Evolutionary conservation across 2,888 invertebrate species (phyloP).

Genomic region (Ametastegia equiseti): DNA sequence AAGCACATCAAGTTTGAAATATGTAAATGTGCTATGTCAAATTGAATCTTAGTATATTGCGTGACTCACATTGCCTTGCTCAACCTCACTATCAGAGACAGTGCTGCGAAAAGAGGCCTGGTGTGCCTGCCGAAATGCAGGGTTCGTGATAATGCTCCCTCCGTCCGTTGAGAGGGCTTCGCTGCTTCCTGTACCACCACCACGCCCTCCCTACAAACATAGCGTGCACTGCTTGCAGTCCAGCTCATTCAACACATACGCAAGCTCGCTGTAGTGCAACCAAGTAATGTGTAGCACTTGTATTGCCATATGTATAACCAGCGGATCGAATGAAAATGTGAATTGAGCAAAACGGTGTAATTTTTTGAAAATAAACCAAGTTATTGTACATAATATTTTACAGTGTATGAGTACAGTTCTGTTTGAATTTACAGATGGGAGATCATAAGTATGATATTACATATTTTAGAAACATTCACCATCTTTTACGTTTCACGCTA

Average conservation of each 20-base stretch:
- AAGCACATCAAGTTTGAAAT: conserved; percentile 26
- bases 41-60: conserved; percentile 54
- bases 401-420: neutral
- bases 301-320: neutral
- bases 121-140: conserved; percentile 85
- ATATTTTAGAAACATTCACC: neutral
- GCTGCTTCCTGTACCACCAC: conserved; percentile 66
- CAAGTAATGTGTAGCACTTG: conserved; percentile 25
- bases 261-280: conserved; percentile 32
- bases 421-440: neutral
- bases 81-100: conserved; percentile 96
- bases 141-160: conserved; percentile 89
- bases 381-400: neutral
- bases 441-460: neutral
- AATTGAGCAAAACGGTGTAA: neutral
- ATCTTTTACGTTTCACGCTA: neutral
- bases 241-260: conserved; percentile 43
- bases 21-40: neutral
- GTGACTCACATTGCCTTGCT: conserved; percentile 90
- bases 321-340: neutral
- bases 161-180: conserved; percentile 79
- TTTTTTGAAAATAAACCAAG: neutral
- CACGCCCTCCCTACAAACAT: conserved; percentile 65
- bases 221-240: conserved; percentile 47
- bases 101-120: conserved; percentile 90